Conservation (phyloP, 2,113 vertebrate species). For the Cyprinodon tularosa region DNA sequence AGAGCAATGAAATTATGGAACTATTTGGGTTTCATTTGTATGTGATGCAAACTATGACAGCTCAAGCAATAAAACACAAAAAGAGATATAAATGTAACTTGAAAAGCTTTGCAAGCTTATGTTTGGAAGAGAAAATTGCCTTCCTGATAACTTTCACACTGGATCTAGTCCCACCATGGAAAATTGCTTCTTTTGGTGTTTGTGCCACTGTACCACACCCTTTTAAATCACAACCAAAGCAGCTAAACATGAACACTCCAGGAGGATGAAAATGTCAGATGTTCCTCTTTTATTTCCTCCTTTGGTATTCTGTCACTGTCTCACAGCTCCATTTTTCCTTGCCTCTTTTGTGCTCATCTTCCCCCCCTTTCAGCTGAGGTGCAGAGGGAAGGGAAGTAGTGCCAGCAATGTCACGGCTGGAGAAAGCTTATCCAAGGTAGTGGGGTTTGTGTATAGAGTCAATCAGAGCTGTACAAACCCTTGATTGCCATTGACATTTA, state of each 20-base stretch:
- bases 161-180: conserved; percentile 17
- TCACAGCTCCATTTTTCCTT: conserved; percentile 52
- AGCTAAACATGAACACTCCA: conserved; percentile 50
- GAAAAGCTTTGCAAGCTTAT: conserved; percentile 13
- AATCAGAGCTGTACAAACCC: conserved; percentile 77
- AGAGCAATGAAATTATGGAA: background rate
- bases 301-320: conserved; percentile 61
- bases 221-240: conserved; percentile 68
- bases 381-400: conserved; percentile 58
- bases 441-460: conserved; percentile 77
- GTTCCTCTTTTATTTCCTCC: conserved; percentile 41
- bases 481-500: conserved; percentile 85
- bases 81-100: conserved; percentile 1
- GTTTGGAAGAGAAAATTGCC: conserved; percentile 43
- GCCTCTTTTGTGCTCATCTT: conserved; percentile 57
- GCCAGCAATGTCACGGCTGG: conserved; percentile 71
- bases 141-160: conserved; percentile 48
- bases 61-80: conserved; percentile 24
- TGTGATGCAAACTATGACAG: conserved; percentile 5
- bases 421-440: conserved; percentile 72
- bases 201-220: conserved; percentile 15
- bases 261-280: conserved; percentile 62
- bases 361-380: conserved; percentile 44
- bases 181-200: conserved; percentile 64
- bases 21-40: conserved; percentile 14